Evolutionary conservation across 2,113 vertebrate genomes (phyloP), one percentile per base, ranked within the genome.

Genomic region (Rhea pennata): DNA sequence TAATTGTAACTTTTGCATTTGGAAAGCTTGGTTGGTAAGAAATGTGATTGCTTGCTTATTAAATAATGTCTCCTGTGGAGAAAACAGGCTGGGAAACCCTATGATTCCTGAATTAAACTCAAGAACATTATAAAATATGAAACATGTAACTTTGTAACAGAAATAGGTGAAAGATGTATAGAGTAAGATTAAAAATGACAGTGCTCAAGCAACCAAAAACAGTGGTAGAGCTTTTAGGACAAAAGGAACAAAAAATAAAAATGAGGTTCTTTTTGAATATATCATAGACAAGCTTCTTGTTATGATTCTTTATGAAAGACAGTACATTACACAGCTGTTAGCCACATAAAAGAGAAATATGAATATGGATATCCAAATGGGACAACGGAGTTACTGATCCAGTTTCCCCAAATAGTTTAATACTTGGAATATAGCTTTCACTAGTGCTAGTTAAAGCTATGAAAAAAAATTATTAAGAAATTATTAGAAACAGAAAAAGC

Each of bases 261-360:
- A 74, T 56, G 0, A 82, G 6, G 39, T 87, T 48, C 15, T 86
- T 24, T 64, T 50, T 62, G 67, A n/a, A 96, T 80, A 92, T 56
- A 54, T 94, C 46, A 40, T 13, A 76, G 84, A 27, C 73, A 50
- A 73, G 31, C 11, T 61, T 79, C 53, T 96, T 94, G 74, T 76
- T 95, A 58, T 58, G 59, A 81, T 89, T 93, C 87, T 40, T 86
- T 91, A 73, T 36, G 77, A 93, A 93, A 76, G 81, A 69, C n/a
- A 79, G 65, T 69, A 23, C 31, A 84, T 64, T 87, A 64, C 54
- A 83, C 91, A 96, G 94, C 92, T 96, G 95, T 89, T 90, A 82
- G 84, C 74, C 86, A 93, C 15, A 12, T 95, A 92, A 95, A 73
- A 89, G 50, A 84, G 84, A 87, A 95, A 89, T 89, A 87, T 65